A percentile compares a stretch with the other conserved stretches of the same genome.
These are phyloP conservation scores for Iguana delicatissima DNA, from an alignment of 2,797 vertebrate species.

Conservation along the genomic window DNA sequence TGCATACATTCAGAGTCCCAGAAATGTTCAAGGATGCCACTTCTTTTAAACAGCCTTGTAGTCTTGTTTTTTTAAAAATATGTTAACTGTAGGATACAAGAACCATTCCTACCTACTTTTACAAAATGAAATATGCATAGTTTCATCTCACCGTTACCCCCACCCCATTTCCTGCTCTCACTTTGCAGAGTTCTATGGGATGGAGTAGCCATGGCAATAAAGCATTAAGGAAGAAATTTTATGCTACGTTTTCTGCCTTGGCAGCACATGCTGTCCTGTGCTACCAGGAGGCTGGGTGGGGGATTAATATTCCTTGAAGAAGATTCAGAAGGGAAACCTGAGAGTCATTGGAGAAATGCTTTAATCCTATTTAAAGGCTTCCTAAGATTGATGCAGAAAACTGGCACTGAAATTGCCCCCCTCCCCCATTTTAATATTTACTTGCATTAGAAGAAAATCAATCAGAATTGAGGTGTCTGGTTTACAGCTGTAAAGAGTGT, in stretches of 20 bases:
- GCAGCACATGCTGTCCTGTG: background rate
- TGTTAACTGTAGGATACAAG: background rate
- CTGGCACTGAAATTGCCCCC: constrained; percentile 13
- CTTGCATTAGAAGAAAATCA: constrained; percentile 22
- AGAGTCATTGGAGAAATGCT: constrained; percentile 26
- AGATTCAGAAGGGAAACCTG: constrained; percentile 18
- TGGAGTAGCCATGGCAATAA: constrained; percentile 4
- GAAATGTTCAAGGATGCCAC: constrained; percentile 12
- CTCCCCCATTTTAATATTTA: constrained; percentile 12
- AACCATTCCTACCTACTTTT: background rate
- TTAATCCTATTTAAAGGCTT: constrained; percentile 36
- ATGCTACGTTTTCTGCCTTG: constrained; percentile 12
- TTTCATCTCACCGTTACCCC: background rate
- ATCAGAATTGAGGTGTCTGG: background rate
- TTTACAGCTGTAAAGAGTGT: background rate
- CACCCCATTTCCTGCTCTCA: background rate
- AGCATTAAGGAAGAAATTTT: background rate
- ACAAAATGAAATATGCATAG: background rate
- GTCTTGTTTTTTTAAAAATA: constrained; percentile 13
- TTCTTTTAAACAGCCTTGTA: background rate
- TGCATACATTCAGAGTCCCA: background rate
- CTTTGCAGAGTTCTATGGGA: background rate
- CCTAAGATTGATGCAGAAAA: constrained; percentile 2
- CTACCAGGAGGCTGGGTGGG: background rate
- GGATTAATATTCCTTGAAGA: constrained; percentile 35